phyloP scores from a whole-genome alignment of 2,113 vertebrate genomes.

The Triplophysa rosa region DNA sequence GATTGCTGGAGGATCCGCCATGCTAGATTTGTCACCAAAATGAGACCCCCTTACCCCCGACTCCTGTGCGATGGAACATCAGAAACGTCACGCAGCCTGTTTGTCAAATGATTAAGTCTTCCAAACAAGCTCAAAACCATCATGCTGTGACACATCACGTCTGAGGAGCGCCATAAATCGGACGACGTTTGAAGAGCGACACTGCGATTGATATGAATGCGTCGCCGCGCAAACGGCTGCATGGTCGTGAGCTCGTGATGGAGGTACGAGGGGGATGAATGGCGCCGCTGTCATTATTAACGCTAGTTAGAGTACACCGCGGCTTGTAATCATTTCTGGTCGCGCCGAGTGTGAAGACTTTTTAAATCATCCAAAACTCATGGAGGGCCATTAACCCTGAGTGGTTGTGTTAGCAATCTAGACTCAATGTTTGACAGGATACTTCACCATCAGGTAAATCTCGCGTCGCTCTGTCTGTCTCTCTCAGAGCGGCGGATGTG shows the following conservation, averaged over 20 bases:
- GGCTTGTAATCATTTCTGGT: slow-evolving; percentile 43
- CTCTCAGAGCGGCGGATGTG: not conserved
- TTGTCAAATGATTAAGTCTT: slow-evolving; percentile 53
- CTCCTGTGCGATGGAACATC: slow-evolving; percentile 20
- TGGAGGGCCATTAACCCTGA: slow-evolving; percentile 39
- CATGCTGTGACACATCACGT: slow-evolving; percentile 48
- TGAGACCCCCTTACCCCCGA: slow-evolving; percentile 29
- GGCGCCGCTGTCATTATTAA: slow-evolving; percentile 26
- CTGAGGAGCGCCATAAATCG: slow-evolving; percentile 45
- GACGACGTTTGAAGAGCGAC: slow-evolving; percentile 40
- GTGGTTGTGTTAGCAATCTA: slow-evolving; percentile 23
- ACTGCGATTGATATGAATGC: slow-evolving; percentile 20
- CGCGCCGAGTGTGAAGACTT: slow-evolving; percentile 35
- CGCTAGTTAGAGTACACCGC: slow-evolving; percentile 27
- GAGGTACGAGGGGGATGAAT: slow-evolving; percentile 25
- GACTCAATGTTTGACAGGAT: slow-evolving; percentile 36
- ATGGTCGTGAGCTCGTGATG: slow-evolving; percentile 18
- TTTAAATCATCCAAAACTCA: slow-evolving; percentile 28
- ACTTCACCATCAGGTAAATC: slow-evolving; percentile 26
- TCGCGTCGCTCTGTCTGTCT: slow-evolving; percentile 25
- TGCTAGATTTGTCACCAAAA: slow-evolving; percentile 54
- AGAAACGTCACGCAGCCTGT: slow-evolving; percentile 33
- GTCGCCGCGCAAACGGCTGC: slow-evolving; percentile 19
- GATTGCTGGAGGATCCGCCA: slow-evolving; percentile 42
- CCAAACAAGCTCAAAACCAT: slow-evolving; percentile 49